Conservation (phyloP, 2,888 invertebrate species). For the Drosophila limbata region DNA sequence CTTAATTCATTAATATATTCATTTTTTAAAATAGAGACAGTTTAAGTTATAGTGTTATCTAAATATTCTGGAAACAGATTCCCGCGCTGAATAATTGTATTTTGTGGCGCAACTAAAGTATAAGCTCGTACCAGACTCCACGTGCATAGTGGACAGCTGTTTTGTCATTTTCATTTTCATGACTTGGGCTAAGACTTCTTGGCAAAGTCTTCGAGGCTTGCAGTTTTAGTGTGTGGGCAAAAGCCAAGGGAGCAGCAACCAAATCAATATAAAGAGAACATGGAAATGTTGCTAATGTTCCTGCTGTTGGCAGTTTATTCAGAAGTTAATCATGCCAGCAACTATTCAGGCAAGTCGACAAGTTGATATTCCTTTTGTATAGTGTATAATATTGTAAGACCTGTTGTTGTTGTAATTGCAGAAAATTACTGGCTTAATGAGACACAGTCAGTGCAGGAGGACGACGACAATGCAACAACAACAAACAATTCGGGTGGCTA, state of each 20-base stretch:
- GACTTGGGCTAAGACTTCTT: conserved; percentile 23
- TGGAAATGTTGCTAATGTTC: conserved; percentile 15
- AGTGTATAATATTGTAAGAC: not conserved
- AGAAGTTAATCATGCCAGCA: conserved; percentile 1
- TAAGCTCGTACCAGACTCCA: conserved; percentile 19
- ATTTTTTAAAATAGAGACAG: not conserved
- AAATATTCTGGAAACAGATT: conserved; percentile 12
- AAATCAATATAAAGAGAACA: conserved; percentile 5
- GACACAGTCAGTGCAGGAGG: conserved; percentile 42
- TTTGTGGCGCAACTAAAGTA: not conserved
- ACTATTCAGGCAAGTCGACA: conserved; percentile 34
- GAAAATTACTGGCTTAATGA: conserved; percentile 42
- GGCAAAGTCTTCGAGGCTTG: not conserved
- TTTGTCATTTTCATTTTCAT: conserved; percentile 25
- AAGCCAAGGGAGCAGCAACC: conserved; percentile 14
- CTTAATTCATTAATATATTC: too few relatives aligned
- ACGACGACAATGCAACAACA: conserved; percentile 24
- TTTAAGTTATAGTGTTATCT: not conserved
- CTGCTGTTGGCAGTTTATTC: conserved; percentile 10
- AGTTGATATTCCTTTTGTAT: not conserved
- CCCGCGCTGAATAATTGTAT: not conserved
- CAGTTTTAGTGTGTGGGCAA: conserved; percentile 25
- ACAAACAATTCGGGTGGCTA: conserved; percentile 24
- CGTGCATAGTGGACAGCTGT: conserved; percentile 43
- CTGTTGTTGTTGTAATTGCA: conserved; percentile 12